Conservation (phyloP, 2,113 vertebrate species). For the Coryphaenoides rupestris region DNA sequence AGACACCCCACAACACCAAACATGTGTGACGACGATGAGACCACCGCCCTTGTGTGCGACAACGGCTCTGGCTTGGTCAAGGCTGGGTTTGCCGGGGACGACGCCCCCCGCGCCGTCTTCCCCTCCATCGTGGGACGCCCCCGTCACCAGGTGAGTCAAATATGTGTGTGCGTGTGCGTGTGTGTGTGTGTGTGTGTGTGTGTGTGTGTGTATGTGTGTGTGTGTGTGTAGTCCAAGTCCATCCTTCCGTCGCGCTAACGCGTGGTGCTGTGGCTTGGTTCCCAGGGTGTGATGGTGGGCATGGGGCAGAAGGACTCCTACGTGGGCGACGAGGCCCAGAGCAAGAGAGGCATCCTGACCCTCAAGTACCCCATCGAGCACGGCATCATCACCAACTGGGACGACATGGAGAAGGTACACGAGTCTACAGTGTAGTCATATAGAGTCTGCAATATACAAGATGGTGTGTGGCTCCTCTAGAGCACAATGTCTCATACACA, state of each 20-base stretch:
- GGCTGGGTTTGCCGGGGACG: slow-evolving; percentile 96
- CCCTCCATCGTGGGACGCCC: slow-evolving; percentile 97
- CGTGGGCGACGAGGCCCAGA: slow-evolving; percentile 95
- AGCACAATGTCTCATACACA: too few species aligned
- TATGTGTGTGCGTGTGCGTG: too few species aligned
- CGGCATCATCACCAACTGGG: slow-evolving; percentile 99
- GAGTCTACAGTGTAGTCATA: background rate
- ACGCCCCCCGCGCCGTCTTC: slow-evolving; percentile 95
- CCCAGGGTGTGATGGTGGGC: slow-evolving; percentile 96
- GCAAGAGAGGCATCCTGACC: slow-evolving; percentile 96
- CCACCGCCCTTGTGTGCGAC: slow-evolving; percentile 95
- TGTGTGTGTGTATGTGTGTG: background rate
- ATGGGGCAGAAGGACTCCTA: slow-evolving; percentile 99
- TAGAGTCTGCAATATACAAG: too few species aligned
- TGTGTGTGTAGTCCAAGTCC: slow-evolving; percentile 84
- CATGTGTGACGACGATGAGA: slow-evolving; percentile 98
- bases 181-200: too few species aligned
- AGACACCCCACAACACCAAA: too few species aligned
- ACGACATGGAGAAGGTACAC: slow-evolving; percentile 96
- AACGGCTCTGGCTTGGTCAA: slow-evolving; percentile 98
- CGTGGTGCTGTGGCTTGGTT: background rate
- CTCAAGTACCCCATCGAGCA: slow-evolving; percentile 98
- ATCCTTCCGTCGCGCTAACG: slow-evolving; percentile 32
- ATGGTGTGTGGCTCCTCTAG: too few species aligned
- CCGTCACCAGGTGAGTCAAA: slow-evolving; percentile 89